phyloP scores from a whole-genome alignment of 2,113 vertebrate genomes.

The Ovis canadensis region DNA sequence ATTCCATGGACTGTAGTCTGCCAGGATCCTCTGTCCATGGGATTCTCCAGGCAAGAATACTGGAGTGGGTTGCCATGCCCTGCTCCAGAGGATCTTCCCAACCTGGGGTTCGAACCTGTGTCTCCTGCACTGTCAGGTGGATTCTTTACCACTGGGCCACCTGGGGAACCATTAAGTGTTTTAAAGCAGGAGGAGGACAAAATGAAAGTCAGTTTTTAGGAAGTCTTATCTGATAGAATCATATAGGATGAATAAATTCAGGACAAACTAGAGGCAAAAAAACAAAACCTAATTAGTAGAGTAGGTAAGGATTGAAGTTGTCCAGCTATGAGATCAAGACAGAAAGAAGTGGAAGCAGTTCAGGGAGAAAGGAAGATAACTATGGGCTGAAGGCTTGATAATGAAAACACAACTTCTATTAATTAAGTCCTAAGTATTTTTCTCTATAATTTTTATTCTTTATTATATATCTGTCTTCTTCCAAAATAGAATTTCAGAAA shows the following conservation, averaged over 20 bases:
- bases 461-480: background rate
- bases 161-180: background rate
- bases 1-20: background rate
- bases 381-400: background rate
- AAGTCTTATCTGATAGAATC: background rate
- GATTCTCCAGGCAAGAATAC: background rate
- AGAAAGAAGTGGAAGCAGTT: background rate
- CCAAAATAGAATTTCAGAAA: slow-evolving; percentile 14
- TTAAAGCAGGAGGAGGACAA: background rate
- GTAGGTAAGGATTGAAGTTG: background rate
- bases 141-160: background rate
- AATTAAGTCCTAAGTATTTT: background rate
- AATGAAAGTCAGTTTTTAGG: background rate
- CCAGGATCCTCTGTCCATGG: background rate
- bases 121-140: background rate
- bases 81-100: background rate
- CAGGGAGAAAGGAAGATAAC: background rate
- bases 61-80: background rate
- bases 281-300: background rate
- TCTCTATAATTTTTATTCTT: background rate
- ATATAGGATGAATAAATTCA: background rate
- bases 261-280: background rate
- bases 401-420: background rate
- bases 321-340: background rate
- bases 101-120: background rate